Base-by-base conservation (phyloP, 2,113 vertebrate genomes). In the Scartelaos histophorus region DNA sequence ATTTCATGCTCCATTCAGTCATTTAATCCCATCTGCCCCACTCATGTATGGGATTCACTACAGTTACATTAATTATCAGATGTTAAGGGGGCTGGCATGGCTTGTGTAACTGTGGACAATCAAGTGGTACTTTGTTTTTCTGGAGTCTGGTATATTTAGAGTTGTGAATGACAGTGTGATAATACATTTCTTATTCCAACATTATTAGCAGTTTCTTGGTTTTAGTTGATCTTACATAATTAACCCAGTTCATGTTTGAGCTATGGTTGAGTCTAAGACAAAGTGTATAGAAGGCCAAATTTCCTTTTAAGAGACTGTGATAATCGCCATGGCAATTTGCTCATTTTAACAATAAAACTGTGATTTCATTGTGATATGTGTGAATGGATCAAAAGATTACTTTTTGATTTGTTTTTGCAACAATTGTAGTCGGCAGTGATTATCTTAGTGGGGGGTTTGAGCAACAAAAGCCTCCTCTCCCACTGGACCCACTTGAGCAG, bases 11-110 rank as follows among this genome's bases (percentile, higher is more conserved):
- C 68, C 16, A 45, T 81, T 77, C 73, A 61, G n/a, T 49, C 15
- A 19, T 56, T 72, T 76, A 85, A 80, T 85, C 84, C 86, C 66
- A 47, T 72, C 68, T 70, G 35, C 11, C 46, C 56, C 70, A 57
- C 47, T 38, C 56, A 80, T 57, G 68, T 64, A 69, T 71, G 67
- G 62, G 64, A 53, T 43, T 62, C 70, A 43, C 46, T 15, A 0
- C 5, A 47, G 65, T 29, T 58, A 25, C 13, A 61, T 75, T 79
- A 73, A 84, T 78, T 78, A 70, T 46, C 61, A 69, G 34, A 29
- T 10, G 54, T 25, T 13, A 3, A 56, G 34, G 66, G 53, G 78
- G 66, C 66, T 6, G 17, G 22, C 13, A 51, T 10, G 47, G 2
- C 43, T 34, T 19, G 0, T 53, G 21, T 25, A 64, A 64, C 61